Percentiles rank a stretch among this genome's conserved stretches.
These are phyloP conservation scores for Adelognathus sp. DNA, from an alignment of 2,888 invertebrate species.

Conservation along the genomic window DNA sequence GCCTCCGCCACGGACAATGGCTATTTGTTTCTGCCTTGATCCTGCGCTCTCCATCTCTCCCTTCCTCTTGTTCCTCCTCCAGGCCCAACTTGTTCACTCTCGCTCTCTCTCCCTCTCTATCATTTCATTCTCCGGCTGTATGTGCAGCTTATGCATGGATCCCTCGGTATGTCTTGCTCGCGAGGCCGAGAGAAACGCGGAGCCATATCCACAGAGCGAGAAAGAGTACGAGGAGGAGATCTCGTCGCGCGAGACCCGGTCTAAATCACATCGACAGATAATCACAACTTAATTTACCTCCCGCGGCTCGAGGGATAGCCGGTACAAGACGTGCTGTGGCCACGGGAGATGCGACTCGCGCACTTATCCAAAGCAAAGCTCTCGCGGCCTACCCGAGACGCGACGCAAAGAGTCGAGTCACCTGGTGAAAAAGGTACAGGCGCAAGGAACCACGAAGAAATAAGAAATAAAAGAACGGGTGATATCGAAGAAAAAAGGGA, in stretches of 20 bases:
- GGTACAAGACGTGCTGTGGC: slow-evolving; percentile 28
- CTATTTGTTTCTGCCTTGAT: slow-evolving; percentile 80
- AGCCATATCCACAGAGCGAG: not conserved
- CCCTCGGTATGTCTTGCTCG: slow-evolving; percentile 37
- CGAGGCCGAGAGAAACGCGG: not conserved
- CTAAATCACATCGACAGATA: slow-evolving; percentile 81
- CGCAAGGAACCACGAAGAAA: not conserved
- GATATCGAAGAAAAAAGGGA: not conserved
- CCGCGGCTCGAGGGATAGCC: slow-evolving; percentile 67
- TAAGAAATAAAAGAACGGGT: not conserved
- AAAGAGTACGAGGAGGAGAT: slow-evolving; percentile 9
- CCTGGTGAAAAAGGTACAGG: not conserved
- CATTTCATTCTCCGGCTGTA: slow-evolving; percentile 44
- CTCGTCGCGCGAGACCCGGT: slow-evolving; percentile 62
- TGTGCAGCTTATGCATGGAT: slow-evolving; percentile 10
- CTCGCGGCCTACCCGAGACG: not conserved
- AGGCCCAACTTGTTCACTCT: slow-evolving; percentile 17
- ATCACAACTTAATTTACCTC: slow-evolving; percentile 81
- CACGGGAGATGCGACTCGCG: not conserved
- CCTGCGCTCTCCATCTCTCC: slow-evolving; percentile 25
- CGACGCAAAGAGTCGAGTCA: not conserved
- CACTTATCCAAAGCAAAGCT: not conserved
- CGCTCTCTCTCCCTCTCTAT: slow-evolving; percentile 19
- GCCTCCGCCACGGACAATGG: slow-evolving; percentile 77
- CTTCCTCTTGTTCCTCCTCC: slow-evolving; percentile 14